Base-by-base conservation (phyloP, 92 coral and sea anemone species). In the Siderastrea siderea region DNA sequence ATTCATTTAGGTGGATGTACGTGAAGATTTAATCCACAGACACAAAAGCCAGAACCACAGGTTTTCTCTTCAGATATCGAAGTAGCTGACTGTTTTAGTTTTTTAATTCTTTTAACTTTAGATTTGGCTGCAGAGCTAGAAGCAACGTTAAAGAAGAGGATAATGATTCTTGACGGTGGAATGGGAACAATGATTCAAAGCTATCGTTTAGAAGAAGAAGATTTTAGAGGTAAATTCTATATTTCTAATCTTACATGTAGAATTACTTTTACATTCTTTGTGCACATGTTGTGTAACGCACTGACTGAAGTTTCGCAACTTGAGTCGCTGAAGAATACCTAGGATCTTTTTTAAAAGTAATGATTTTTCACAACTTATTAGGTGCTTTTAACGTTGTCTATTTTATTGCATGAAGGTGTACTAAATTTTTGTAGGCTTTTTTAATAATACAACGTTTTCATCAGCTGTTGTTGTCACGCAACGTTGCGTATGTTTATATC, bases 161-260 rank as follows among this genome's bases (percentile, higher is more conserved):
- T 97, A 17, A 97, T 95, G 98, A 87, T 97, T 19, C 91, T 97
- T 26, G 99, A 97, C 84, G 99, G 99, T 19, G 99, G 96, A 5
- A 97, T 97, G 99, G 99, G 99, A 43, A 97, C 99, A 4, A 97
- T 97, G 99, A 97, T 97, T 67, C 99, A 97, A 84, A 80, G 86
- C 14, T 91, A 93, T 75, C 80, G 89, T 64, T 84, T 97, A 19
- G 96, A 97, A 84, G 99, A 97, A 84, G 91, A 91, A 15, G 97
- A 94, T 74, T 95, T 93, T 79, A 74, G 98, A 88, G 98, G 98
- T 93, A 84, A 49, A 12, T 0, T 81, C 1, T 53, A 68, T 55
- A 1, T 15, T 57, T 47, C 4, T 48, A 52, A 3, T 55, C 1
- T 19, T 50, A 7, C 79, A 15, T n/a, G 14, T 68, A 43, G 48